Conservation (phyloP, 2,888 invertebrate species). For the Apodemia hepburni region DNA sequence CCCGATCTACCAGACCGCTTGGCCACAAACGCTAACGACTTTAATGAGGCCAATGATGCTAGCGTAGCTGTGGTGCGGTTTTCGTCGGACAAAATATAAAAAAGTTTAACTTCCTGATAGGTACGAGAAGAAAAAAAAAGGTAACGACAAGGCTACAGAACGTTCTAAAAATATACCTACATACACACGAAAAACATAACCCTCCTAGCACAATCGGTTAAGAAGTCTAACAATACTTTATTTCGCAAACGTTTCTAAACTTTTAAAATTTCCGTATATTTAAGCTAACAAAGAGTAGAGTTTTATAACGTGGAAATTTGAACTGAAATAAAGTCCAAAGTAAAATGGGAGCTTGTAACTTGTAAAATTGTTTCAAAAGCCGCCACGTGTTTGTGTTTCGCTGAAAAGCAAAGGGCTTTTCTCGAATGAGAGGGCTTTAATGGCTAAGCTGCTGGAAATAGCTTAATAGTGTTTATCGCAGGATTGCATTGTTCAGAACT, state of each 20-base stretch:
- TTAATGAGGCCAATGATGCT: too few relatives aligned
- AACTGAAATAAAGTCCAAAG: not conserved
- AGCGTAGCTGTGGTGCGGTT: too few relatives aligned
- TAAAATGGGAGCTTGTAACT: constrained; percentile 7
- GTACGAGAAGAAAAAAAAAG: too few relatives aligned
- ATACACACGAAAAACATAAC: too few relatives aligned
- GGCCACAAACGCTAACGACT: too few relatives aligned
- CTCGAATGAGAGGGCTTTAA: constrained; percentile 27
- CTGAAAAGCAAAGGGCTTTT: constrained; percentile 28
- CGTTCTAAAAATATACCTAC: too few relatives aligned
- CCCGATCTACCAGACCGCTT: too few relatives aligned
- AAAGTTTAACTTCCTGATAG: too few relatives aligned
- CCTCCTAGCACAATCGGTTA: too few relatives aligned
- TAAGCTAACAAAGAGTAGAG: not conserved
- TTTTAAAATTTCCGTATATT: constrained; percentile 3
- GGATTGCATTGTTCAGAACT: constrained; percentile 24
- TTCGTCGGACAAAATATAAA: too few relatives aligned
- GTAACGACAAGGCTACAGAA: too few relatives aligned
- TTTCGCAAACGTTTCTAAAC: not conserved
- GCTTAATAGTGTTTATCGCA: constrained; percentile 26
- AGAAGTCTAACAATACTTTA: too few relatives aligned
- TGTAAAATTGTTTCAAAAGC: constrained; percentile 19
- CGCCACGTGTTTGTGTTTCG: constrained; percentile 25
- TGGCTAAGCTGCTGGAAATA: constrained; percentile 22
- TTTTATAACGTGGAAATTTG: not conserved